Base-by-base conservation (phyloP, 2,888 invertebrate genomes). In the Pristionchus japonicus region DNA sequence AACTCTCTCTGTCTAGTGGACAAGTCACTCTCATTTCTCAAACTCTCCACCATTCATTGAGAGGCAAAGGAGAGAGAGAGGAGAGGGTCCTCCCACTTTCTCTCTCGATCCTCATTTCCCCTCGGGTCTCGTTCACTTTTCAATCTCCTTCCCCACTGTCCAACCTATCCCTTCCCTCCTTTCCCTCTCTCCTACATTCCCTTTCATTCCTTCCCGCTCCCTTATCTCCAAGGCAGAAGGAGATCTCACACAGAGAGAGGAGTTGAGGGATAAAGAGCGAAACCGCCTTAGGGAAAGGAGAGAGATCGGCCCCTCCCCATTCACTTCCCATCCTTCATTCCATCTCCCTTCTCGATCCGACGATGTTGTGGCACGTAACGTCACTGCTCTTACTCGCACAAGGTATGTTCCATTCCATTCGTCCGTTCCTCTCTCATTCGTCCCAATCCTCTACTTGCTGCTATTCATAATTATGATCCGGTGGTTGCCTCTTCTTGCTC, bases 281-380 rank as follows among this genome's bases (percentile, higher is more conserved):
- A 86, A 86, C 86, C 86, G 86, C 86, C 86, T 86, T 86, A 86
- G 86, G 85, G 86, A 61, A 37, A 64, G 84, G 57, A 52, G 52
- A n/a, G n/a, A 83, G 82, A 83, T 83, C 82, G 52, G 49, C 52
- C 82, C 82, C 47, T 85, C 61, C 47, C 85, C 47, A 64, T 85
- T 52, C 85, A 85, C 77, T 77, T 77, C 74, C 84, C 61, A 52
- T 61, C 23, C 64, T 34, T 43, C 64, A 40, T 85, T 64, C 20
- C 27, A n/a, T 47, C 23, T 57, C 7, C 23, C 47, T 49, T n/a
- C 31, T 31, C 64, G 40, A 52, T 47, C 40, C 15, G 57, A 49
- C 86, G 17, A 86, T 86, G 70, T 49, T 67, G 70, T 49, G 70
- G 49, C 47, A 86, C 85, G 49, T 83, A 34, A 52, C 82, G 52